phyloP scores from a whole-genome alignment of 1,140 invertebrate species.

The Nebria ingens region DNA sequence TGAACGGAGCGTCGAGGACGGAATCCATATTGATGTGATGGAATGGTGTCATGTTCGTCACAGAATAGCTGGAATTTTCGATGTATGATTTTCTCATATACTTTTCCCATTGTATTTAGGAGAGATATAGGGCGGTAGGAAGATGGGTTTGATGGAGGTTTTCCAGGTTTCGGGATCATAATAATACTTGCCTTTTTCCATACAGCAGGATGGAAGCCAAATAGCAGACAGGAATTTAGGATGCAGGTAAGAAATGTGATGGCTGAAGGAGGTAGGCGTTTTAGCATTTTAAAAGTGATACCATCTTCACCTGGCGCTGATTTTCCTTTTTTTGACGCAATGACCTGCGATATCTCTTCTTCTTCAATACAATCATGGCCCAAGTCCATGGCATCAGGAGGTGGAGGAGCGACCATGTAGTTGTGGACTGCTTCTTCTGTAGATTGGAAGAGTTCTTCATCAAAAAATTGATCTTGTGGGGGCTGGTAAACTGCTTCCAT shows the following conservation, averaged over 20 bases:
- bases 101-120: no score
- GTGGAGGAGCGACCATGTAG: not conserved
- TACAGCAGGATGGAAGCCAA: not conserved
- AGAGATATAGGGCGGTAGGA: not conserved
- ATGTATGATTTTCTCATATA: no score
- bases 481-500: not conserved
- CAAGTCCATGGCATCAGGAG: not conserved
- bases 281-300: not conserved
- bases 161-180: not conserved
- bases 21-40: no score
- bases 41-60: no score
- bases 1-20: no score
- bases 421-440: not conserved
- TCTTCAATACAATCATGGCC: not conserved
- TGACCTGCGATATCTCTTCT: not conserved
- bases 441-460: not conserved
- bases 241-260: not conserved
- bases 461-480: not conserved
- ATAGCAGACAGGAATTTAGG: not conserved
- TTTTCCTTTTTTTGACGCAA: not conserved
- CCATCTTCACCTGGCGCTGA: not conserved
- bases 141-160: not conserved
- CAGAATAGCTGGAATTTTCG: no score
- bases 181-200: not conserved
- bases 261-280: not conserved